Conservation (phyloP, 1,140 invertebrate genomes). For the Rhizoglyphus robini region DNA sequence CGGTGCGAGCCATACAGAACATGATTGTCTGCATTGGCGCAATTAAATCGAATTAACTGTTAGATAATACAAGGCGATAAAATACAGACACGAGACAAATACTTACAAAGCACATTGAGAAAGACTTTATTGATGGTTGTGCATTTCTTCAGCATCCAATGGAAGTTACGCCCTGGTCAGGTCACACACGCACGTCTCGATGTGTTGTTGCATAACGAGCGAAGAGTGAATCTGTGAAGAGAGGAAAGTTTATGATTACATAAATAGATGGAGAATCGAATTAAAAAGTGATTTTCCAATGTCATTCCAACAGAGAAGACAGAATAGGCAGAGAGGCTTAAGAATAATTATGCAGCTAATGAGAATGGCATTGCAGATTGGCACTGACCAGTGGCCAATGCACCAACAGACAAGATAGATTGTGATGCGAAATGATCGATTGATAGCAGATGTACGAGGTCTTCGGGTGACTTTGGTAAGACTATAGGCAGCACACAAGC, state of each 20-base stretch:
- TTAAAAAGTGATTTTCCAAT: background rate
- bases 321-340: no score
- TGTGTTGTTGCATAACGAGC: constrained; percentile 32
- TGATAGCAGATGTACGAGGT: no score
- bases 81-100: background rate
- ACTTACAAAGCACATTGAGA: constrained; percentile 53
- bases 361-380: background rate
- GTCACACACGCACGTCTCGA: no score
- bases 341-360: background rate
- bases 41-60: constrained; percentile 41
- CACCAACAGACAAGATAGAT: background rate
- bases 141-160: constrained; percentile 76
- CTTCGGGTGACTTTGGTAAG: no score
- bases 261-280: background rate
- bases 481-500: no score
- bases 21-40: constrained; percentile 65
- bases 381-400: background rate
- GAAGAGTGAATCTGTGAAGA: constrained; percentile 57
- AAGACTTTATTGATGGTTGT: constrained; percentile 65
- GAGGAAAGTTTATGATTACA: background rate
- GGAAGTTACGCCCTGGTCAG: constrained; percentile 70
- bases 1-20: constrained; percentile 75
- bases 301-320: background rate
- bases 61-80: background rate
- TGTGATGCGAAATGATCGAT: background rate